A percentile compares a stretch with the other conserved stretches of the same genome.
These are phyloP conservation scores for Petrophora chlorosata DNA, from an alignment of 2,888 invertebrate species.

Conservation along the genomic window DNA sequence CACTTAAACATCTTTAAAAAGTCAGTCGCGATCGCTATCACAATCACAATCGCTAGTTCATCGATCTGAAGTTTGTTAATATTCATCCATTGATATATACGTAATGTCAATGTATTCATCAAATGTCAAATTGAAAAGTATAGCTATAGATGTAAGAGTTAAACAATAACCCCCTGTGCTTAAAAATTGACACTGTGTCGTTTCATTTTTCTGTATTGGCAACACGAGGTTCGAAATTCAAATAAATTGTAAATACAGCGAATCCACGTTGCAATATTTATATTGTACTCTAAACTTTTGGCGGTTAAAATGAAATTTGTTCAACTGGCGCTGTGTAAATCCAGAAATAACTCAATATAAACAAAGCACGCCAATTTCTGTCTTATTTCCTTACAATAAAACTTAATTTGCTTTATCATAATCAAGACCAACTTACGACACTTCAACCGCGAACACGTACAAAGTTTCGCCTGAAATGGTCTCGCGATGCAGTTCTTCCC, in stretches of 20 bases:
- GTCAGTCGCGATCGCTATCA: too few species aligned
- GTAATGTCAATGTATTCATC: too few species aligned
- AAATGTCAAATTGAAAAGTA: background rate
- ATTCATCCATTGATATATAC: too few species aligned
- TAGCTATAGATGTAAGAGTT: too few species aligned
- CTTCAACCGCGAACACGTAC: constrained; percentile 35
- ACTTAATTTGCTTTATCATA: constrained; percentile 22
- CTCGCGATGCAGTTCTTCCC: constrained; percentile 59
- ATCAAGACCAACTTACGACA: constrained; percentile 33
- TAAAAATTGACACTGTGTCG: constrained; percentile 1
- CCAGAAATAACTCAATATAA: constrained; percentile 60
- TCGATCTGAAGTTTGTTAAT: too few species aligned
- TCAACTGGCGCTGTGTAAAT: constrained; percentile 58
- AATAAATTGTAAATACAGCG: background rate
- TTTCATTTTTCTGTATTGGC: background rate
- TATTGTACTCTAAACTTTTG: constrained; percentile 73
- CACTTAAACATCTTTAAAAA: too few species aligned
- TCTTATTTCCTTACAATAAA: constrained; percentile 11
- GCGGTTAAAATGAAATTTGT: constrained; percentile 76
- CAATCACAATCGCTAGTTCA: too few species aligned
- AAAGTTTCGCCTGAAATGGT: constrained; percentile 73
- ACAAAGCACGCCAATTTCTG: constrained; percentile 19
- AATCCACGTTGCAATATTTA: constrained; percentile 51
- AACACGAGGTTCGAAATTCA: background rate
- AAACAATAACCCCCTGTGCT: too few species aligned